A percentile compares a stretch with the other conserved stretches of the same genome.
Conservation (phyloP, 1,140 invertebrate genomes). For the Drosophila lacertosa region DNA sequence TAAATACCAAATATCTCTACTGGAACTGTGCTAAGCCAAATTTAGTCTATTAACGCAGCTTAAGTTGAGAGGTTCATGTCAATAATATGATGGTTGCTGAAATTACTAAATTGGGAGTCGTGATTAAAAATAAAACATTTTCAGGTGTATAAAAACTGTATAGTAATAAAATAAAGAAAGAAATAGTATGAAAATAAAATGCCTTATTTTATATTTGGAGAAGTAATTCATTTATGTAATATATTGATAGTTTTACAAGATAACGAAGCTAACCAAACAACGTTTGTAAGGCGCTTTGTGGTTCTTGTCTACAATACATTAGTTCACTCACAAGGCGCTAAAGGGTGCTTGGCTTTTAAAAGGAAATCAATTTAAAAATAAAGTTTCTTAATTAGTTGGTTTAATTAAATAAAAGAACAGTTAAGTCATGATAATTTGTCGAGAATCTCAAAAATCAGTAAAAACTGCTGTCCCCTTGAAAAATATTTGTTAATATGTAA, state of each 20-base stretch:
- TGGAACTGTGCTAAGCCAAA: not conserved
- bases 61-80: not conserved
- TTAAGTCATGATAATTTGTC: too few relatives aligned
- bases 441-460: too few relatives aligned
- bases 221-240: too few relatives aligned
- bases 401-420: too few relatives aligned
- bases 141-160: too few relatives aligned
- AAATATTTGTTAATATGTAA: not conserved
- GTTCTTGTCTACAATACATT: slow-evolving; percentile 2
- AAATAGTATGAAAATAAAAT: too few relatives aligned
- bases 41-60: not conserved
- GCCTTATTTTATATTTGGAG: too few relatives aligned
- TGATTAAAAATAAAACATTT: too few relatives aligned
- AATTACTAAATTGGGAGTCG: not conserved
- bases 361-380: not conserved
- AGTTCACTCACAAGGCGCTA: not conserved
- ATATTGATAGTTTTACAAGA: too few relatives aligned
- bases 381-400: not conserved
- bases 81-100: not conserved
- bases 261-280: not conserved
- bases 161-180: too few relatives aligned
- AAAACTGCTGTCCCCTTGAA: too few relatives aligned
- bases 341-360: not conserved
- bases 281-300: not conserved
- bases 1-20: slow-evolving; percentile 1